Evolutionary conservation across 1,140 invertebrate genomes (phyloP).

Genomic region (Mercenaria mercenaria): DNA sequence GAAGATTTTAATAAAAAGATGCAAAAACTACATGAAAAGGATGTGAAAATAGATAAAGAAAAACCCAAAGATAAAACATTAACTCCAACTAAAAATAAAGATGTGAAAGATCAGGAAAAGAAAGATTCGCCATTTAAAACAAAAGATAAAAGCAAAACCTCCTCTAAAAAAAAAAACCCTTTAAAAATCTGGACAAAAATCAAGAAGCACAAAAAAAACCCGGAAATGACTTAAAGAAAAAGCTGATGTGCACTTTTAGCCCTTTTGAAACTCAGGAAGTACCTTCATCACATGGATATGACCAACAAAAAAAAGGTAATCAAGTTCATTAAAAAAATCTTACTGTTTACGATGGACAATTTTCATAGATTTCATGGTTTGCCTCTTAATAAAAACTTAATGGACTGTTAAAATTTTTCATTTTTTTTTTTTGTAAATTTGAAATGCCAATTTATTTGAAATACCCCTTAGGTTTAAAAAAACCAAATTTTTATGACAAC

Average conservation of each 20-base stretch:
- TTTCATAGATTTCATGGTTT: neutral
- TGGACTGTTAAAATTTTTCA: too few species aligned
- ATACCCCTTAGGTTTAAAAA: too few species aligned
- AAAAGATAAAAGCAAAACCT: conserved; percentile 6
- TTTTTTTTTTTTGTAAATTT: too few species aligned
- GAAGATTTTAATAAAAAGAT: conserved; percentile 64
- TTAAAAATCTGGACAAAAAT: neutral
- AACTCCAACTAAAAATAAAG: conserved; percentile 41
- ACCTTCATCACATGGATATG: conserved; percentile 92
- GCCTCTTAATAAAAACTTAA: neutral
- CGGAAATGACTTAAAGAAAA: conserved; percentile 50
- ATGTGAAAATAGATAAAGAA: neutral
- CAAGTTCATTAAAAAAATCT: conserved; percentile 51
- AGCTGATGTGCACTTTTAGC: conserved; percentile 54
- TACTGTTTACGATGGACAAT: too few species aligned
- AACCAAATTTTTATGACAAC: too few species aligned
- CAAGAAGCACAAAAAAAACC: neutral
- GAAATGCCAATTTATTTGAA: too few species aligned
- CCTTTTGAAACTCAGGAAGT: conserved; percentile 74
- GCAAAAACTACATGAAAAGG: conserved; percentile 59
- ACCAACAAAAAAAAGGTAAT: conserved; percentile 96
- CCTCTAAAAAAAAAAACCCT: conserved; percentile 55
- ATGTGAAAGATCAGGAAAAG: conserved; percentile 53
- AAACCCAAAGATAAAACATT: conserved; percentile 17
- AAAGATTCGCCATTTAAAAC: conserved; percentile 52